phyloP scores from a whole-genome alignment of 2,113 vertebrate species.

The Rattus rattus region DNA sequence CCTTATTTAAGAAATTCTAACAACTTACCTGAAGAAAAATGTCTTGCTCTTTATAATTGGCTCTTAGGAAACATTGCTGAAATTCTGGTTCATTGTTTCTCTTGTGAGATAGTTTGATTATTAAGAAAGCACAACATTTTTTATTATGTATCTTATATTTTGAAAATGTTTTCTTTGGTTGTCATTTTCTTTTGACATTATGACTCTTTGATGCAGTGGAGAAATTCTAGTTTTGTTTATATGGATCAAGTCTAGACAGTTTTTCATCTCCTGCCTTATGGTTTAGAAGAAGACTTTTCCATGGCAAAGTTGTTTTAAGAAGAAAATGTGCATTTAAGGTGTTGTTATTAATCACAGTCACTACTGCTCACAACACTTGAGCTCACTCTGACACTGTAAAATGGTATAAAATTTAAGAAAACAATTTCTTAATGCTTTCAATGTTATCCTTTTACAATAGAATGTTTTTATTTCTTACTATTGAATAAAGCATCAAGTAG shows the following conservation, averaged over 20 bases:
- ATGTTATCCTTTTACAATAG: not conserved
- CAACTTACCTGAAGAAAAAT: not conserved
- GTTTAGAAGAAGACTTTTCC: slow-evolving; percentile 2
- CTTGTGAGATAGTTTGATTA: not conserved
- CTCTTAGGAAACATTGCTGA: slow-evolving; percentile 15
- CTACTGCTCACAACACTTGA: not conserved
- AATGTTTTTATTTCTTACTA: not conserved
- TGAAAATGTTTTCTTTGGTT: slow-evolving; percentile 30
- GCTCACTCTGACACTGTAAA: not conserved
- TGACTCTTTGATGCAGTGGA: not conserved
- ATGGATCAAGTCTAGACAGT: not conserved
- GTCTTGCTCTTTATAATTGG: not conserved
- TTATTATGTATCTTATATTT: slow-evolving; percentile 44
- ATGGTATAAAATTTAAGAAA: not conserved
- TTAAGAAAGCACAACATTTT: not conserved
- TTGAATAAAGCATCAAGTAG: not conserved
- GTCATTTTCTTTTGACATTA: slow-evolving; percentile 44
- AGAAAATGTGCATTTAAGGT: not conserved
- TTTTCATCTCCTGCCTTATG: not conserved
- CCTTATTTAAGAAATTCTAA: slow-evolving; percentile 13
- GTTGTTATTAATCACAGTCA: not conserved
- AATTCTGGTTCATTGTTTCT: slow-evolving; percentile 36
- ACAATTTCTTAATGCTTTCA: not conserved
- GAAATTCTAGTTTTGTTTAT: slow-evolving; percentile 30
- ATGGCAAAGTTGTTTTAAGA: not conserved